phyloP scores from a whole-genome alignment of 2,113 vertebrate genomes.

The Colaptes auratus region DNA sequence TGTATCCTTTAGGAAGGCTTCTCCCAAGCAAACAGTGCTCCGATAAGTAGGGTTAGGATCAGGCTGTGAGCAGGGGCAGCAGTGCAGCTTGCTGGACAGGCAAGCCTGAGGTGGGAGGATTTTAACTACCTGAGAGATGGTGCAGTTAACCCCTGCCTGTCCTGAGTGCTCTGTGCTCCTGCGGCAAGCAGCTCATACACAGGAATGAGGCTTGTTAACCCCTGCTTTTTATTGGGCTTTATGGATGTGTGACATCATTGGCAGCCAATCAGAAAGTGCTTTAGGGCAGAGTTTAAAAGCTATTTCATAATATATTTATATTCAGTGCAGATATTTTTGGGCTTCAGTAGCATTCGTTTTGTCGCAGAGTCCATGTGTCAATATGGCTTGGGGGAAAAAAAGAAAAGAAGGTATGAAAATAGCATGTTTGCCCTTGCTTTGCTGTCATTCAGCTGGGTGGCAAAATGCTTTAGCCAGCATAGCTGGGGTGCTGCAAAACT shows the following conservation, averaged over 20 bases:
- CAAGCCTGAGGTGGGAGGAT: not conserved
- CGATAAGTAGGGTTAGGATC: not conserved
- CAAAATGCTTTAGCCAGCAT: not conserved
- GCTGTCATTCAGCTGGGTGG: not conserved
- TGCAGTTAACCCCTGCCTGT: not conserved
- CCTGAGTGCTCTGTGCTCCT: not conserved
- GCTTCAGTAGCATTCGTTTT: conserved; percentile 7
- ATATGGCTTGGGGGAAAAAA: not conserved
- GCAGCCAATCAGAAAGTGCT: not conserved
- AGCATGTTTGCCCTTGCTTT: not conserved
- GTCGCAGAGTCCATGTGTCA: conserved; percentile 37
- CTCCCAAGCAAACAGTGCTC: not conserved
- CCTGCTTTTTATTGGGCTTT: not conserved
- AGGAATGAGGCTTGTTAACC: not conserved
- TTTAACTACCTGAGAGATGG: not conserved
- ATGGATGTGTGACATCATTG: conserved; percentile 5
- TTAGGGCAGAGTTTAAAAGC: conserved; percentile 4
- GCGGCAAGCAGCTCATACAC: fast-evolving
- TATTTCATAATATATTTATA: conserved; percentile 51
- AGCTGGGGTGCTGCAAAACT: not conserved
- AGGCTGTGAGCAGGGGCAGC: not conserved
- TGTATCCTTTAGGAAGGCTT: not conserved
- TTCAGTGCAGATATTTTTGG: conserved; percentile 48
- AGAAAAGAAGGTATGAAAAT: not conserved
- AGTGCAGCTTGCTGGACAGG: not conserved